Evolutionary conservation across 2,888 invertebrate genomes (phyloP).

Genomic region (Drosophila fungiperda): DNA sequence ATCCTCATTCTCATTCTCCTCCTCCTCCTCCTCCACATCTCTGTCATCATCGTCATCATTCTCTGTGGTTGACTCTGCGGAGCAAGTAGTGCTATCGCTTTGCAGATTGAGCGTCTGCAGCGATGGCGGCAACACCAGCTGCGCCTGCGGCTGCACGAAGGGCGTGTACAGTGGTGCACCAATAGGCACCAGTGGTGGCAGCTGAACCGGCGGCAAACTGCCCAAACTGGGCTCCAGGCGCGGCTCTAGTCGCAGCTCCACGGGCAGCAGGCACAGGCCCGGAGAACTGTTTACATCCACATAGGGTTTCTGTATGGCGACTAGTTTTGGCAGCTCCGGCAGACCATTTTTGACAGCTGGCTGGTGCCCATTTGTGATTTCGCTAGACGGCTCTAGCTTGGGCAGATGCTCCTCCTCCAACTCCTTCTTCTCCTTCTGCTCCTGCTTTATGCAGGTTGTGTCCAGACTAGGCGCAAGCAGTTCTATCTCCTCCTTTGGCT

Average conservation of each 20-base stretch:
- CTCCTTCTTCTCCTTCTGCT: conserved; percentile 31
- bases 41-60: conserved; percentile 51
- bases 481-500: conserved; percentile 23
- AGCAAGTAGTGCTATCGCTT: conserved; percentile 62
- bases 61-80: conserved; percentile 68
- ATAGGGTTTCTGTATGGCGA: conserved; percentile 63
- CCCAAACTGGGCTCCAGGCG: conserved; percentile 26
- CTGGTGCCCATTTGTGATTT: conserved; percentile 41
- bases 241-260: conserved; percentile 61
- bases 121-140: conserved; percentile 56
- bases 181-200: conserved; percentile 72
- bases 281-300: conserved; percentile 23
- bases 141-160: conserved; percentile 53
- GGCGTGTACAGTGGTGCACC: conserved; percentile 68
- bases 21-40: conserved; percentile 36
- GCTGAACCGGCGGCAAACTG: conserved; percentile 44
- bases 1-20: conserved; percentile 37
- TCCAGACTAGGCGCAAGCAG: conserved; percentile 17
- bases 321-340: conserved; percentile 66
- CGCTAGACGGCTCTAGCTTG: conserved; percentile 47
- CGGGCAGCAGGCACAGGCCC: conserved; percentile 41
- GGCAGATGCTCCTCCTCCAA: conserved; percentile 38
- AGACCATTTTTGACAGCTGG: conserved; percentile 18
- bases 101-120: conserved; percentile 61
- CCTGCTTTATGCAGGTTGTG: conserved; percentile 42